Percentiles rank a stretch among this genome's conserved stretches.
These are phyloP conservation scores for Catharus fuscescens DNA, from an alignment of 2,113 vertebrate species.

Conservation along the genomic window DNA sequence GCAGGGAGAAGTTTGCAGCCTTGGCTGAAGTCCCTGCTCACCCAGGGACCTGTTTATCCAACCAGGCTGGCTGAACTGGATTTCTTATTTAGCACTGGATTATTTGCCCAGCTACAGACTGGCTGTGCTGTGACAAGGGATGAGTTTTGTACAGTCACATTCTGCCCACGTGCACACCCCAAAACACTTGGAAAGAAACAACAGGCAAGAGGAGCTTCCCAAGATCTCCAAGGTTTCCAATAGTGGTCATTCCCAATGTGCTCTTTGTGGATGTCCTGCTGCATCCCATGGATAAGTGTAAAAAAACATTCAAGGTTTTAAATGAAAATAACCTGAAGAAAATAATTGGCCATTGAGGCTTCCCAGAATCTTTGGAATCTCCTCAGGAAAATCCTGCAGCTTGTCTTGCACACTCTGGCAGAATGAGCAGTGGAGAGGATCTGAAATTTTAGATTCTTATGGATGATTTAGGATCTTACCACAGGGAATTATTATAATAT, in stretches of 20 bases:
- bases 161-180: not conserved
- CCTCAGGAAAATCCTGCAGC: not conserved
- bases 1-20: no score
- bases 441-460: not conserved
- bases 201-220: not conserved
- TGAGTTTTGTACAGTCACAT: not conserved
- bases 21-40: no score
- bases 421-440: not conserved
- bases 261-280: not conserved
- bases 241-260: not conserved
- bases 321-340: not conserved
- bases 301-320: not conserved
- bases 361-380: not conserved
- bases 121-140: no score
- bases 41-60: no score
- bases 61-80: no score
- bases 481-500: not conserved
- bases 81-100: no score
- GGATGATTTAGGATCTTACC: not conserved
- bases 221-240: not conserved
- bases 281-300: not conserved
- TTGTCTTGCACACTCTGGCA: not conserved
- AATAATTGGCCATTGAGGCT: not conserved
- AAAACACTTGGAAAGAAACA: not conserved
- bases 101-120: no score